Evolutionary conservation across 2,797 vertebrate genomes (phyloP), one percentile per base, ranked within the genome.

Genomic region (Myotis daubentonii): DNA sequence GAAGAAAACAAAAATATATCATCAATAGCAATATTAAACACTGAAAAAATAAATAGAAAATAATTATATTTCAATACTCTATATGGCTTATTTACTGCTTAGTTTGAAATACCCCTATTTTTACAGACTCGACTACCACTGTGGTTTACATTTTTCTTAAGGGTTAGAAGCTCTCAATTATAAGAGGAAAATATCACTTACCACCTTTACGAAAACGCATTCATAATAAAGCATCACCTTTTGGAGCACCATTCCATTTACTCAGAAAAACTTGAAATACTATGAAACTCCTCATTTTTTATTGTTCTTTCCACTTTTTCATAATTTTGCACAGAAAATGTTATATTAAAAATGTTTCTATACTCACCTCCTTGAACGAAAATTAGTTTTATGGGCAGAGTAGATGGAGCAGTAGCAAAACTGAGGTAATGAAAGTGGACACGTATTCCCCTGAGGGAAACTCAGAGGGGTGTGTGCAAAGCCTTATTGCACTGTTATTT

Each of bases 351-450:
- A 96, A 33, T n/a, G 20, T 76, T 81, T 81, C 10, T n/a, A 71
- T 96, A 94, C 92, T 84, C 66, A 89, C 83, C 75, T 93, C 79
- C 41, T 90, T 96, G 76, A 97, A 70, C 6, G 30, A 79, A 81
- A 87, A 38, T 9, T 75, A 49, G 4, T 76, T 89, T 87, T 60
- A 41, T 30, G 23, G 12, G 38, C 44, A 83, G 47, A 75, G 30
- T 55, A 62, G 47, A 88, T 19, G 41, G 33, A 7, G 13, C 17
- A 74, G 44, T 25, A 6, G 47, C 49, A 60, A 66, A 93, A 87
- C 0, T 41, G 12, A 87, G 20, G 68, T 16, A 47, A 88, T 0
- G 2, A 44, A 87, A 91, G 44, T 87, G n/a, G 5, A 70, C 11
- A 4, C 3, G 9, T 25, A 74, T 7, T 30, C 41, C 33, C 41